Conservation (phyloP, 2,797 vertebrate species). For the Sebastes jordani region DNA sequence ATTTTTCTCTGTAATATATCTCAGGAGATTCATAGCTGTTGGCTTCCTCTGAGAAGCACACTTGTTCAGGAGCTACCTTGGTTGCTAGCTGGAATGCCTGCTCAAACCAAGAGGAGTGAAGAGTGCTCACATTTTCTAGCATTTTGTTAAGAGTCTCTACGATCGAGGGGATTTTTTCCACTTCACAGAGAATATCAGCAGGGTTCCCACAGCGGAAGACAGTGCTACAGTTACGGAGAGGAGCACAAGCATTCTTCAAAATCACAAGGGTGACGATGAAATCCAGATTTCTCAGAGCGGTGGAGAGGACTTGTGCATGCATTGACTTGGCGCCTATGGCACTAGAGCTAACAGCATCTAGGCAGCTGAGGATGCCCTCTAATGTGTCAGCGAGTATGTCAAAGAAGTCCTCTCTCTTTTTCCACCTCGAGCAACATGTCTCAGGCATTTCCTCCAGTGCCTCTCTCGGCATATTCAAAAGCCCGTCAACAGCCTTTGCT, state of each 20-base stretch:
- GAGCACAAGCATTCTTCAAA: conserved; percentile 90
- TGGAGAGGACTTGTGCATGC: conserved; percentile 88
- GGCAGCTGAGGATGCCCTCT: conserved; percentile 90
- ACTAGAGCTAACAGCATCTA: conserved; percentile 87
- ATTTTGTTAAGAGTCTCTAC: conserved; percentile 91
- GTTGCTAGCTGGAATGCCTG: conserved; percentile 90
- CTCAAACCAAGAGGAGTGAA: conserved; percentile 94
- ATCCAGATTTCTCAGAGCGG: conserved; percentile 89
- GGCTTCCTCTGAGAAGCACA: conserved; percentile 86
- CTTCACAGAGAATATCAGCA: conserved; percentile 93
- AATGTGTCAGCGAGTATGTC: conserved; percentile 92
- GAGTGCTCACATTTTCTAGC: conserved; percentile 88
- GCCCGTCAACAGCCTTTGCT: conserved; percentile 86
- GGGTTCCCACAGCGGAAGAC: conserved; percentile 96
- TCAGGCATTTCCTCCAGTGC: conserved; percentile 83
- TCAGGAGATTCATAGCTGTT: conserved; percentile 87
- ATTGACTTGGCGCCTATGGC: conserved; percentile 78
- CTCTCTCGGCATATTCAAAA: conserved; percentile 84
- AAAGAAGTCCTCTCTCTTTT: conserved; percentile 92
- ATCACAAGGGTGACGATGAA: conserved; percentile 93
- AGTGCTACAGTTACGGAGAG: conserved; percentile 94
- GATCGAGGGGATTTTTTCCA: conserved; percentile 90
- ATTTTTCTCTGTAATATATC: conserved; percentile 89
- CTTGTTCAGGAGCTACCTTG: conserved; percentile 85
- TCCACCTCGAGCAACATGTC: conserved; percentile 92